phyloP scores from a whole-genome alignment of 2,113 vertebrate species.

The Cyprinodon tularosa region DNA sequence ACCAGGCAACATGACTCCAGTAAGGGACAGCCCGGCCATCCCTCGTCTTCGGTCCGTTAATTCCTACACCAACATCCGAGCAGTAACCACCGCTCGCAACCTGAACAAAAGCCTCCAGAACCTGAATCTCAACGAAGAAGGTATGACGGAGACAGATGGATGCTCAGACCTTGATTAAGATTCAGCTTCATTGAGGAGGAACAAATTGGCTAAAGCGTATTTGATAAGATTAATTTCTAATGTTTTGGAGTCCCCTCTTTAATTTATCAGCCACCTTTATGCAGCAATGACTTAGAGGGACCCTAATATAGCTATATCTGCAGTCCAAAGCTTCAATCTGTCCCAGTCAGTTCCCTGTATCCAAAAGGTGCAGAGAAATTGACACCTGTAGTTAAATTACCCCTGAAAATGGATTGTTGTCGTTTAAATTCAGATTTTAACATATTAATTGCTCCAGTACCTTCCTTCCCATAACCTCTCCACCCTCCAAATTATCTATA shows the following conservation, averaged over 20 bases:
- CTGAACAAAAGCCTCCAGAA: conserved; percentile 98
- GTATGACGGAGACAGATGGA: conserved; percentile 70
- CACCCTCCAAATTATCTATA: neutral
- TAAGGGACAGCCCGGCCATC: conserved; percentile 90
- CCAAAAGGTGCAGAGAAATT: neutral
- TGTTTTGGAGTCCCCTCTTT: neutral
- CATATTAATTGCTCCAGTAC: neutral
- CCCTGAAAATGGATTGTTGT: neutral
- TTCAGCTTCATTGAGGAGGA: neutral
- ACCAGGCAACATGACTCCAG: conserved; percentile 89
- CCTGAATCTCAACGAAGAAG: conserved; percentile 94
- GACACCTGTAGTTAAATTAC: neutral
- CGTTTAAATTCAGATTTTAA: neutral
- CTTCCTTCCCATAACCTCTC: neutral
- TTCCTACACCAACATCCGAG: conserved; percentile 98
- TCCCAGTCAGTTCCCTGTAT: neutral
- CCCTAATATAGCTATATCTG: neutral
- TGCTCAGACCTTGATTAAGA: neutral
- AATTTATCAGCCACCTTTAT: neutral
- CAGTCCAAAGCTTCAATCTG: neutral
- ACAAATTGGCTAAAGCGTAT: neutral
- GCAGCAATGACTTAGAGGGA: neutral
- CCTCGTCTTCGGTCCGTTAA: conserved; percentile 94
- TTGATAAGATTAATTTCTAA: neutral
- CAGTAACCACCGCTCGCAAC: conserved; percentile 88